Evolutionary conservation across 2,888 invertebrate species (phyloP), one percentile per base, ranked within the genome.

Genomic region (Caenorhabditis sp.): DNA sequence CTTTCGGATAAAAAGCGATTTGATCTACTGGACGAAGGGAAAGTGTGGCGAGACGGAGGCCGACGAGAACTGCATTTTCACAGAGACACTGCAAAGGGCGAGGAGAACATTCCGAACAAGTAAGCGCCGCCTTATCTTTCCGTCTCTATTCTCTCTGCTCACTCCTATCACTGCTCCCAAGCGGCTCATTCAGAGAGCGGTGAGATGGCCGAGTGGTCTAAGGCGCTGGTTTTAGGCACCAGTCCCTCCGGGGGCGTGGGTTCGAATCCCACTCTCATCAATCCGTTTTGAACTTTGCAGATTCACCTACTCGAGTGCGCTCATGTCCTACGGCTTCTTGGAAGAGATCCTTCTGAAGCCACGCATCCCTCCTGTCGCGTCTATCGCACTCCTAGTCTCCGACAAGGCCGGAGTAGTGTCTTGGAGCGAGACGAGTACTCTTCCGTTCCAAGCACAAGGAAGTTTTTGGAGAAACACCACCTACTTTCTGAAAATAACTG

Each of bases 151-250:
- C 41, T 55, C 35, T 45, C 20, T 68, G n/a, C 24, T n/a, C 35
- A 26, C 20, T 48, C 15, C 15, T 30, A 45, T 8, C 22, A 26
- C 27, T 52, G 8, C 46, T 55, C 52, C 13, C 27, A 13, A 7
- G 13, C 8, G 7, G 8, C 4, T 35, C 22, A 20, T 1, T 2
- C 0, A 7, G 4, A 6, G n/a, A 11, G 41, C 30, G 74, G 74
- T 73, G 78, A 79, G 79, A 81, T 93, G 93, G 93, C 93, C 93
- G 93, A 93, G 93, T 93, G 93, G 93, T 93, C 93, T 93, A 93
- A 93, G 93, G 93, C 93, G 93, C 93, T 93, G 93, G 93, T 93
- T 93, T 93, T 93, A 93, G 93, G 93, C 93, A 93, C 93, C 93
- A 93, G 93, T 93, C 93, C 93, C 93, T 91, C 56, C 82, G 82